Conservation (phyloP, 2,888 invertebrate species). For the Gnatocerus cornutus region DNA sequence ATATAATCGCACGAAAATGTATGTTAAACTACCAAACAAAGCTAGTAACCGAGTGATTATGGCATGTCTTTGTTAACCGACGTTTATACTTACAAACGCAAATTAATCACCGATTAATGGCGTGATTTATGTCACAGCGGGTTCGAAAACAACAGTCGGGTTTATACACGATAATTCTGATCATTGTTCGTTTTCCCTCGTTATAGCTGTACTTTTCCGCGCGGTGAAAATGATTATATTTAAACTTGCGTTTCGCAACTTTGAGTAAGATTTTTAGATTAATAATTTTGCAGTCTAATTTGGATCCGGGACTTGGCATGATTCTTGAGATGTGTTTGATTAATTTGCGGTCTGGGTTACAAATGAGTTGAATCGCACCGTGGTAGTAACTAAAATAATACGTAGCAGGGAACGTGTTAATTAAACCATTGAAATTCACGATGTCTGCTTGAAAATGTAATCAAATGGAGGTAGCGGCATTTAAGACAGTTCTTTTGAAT, state of each 20-base stretch:
- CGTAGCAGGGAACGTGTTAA: conserved; percentile 44
- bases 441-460: conserved; percentile 41
- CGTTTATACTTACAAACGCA: conserved; percentile 39
- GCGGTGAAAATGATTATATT: not conserved
- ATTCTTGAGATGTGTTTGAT: conserved; percentile 44
- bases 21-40: conserved; percentile 25
- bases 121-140: conserved; percentile 34
- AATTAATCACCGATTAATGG: conserved; percentile 38
- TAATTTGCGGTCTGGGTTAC: conserved; percentile 40
- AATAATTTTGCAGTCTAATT: conserved; percentile 36
- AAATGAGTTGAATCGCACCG: conserved; percentile 41
- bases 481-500: conserved; percentile 34
- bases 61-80: conserved; percentile 42
- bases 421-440: conserved; percentile 45
- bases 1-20: conserved; percentile 35
- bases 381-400: conserved; percentile 44
- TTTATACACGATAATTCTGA: conserved; percentile 14
- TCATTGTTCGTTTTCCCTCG: conserved; percentile 16
- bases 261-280: conserved; percentile 31
- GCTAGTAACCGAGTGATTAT: conserved; percentile 40
- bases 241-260: no score
- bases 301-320: conserved; percentile 30
- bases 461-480: conserved; percentile 33
- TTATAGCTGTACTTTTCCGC: not conserved
- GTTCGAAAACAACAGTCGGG: conserved; percentile 24